phyloP scores from a whole-genome alignment of 2,113 vertebrate genomes.

The Hippocampus comes region DNA sequence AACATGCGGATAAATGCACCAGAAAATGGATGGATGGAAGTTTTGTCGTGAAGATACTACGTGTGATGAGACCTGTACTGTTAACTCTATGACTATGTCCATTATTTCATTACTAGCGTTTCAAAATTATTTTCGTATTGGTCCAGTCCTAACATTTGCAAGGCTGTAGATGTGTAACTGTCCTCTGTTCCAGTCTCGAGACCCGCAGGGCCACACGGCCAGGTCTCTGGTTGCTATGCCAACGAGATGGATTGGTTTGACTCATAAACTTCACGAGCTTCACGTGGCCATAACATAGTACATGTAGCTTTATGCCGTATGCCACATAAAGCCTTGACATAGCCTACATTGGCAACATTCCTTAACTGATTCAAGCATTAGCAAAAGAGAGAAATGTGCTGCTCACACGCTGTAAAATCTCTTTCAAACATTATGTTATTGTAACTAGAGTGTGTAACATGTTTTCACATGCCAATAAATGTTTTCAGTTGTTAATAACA shows the following conservation, averaged over 20 bases:
- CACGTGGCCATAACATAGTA: background rate
- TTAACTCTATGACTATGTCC: background rate
- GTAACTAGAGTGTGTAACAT: no score
- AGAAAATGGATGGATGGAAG: no score
- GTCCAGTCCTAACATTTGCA: background rate
- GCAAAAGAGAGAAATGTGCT: no score
- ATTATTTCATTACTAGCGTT: background rate
- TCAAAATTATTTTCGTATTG: background rate
- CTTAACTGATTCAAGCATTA: no score
- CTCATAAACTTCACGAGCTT: background rate
- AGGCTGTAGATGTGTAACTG: background rate
- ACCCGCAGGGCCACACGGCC: background rate
- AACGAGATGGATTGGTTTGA: background rate
- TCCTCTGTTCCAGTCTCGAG: background rate
- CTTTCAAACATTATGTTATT: no score
- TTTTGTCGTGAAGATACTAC: background rate
- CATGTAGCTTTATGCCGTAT: background rate
- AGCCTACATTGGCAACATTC: background rate
- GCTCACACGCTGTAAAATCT: no score
- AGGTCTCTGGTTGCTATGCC: background rate
- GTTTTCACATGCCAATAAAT: no score
- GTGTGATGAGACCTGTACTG: background rate
- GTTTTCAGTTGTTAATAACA: no score
- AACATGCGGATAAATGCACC: no score
- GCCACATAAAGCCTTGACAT: background rate